Evolutionary conservation across 37 sponge, comb jelly and placozoan species (phyloP).

Genomic region (Halisarca cf. caerulea): DNA sequence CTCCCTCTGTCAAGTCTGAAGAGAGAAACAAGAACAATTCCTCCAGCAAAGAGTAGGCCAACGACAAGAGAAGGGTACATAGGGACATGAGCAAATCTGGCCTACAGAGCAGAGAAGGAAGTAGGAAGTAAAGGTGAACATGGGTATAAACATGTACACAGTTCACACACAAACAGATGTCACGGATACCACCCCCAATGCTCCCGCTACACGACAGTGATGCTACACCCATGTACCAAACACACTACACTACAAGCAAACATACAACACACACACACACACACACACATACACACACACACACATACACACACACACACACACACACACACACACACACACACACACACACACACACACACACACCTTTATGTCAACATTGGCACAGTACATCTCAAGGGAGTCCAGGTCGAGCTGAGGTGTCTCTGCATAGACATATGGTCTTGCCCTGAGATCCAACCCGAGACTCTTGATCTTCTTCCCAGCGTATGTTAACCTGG

Average conservation of each 20-base stretch:
- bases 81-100: conserved; percentile 55
- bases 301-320: not conserved
- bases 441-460: conserved; percentile 63
- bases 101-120: conserved; percentile 44
- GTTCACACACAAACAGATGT: not conserved
- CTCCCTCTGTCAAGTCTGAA: too few species aligned
- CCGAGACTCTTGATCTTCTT: conserved; percentile 39
- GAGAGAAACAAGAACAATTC: not conserved
- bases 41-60: conserved; percentile 37
- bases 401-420: conserved; percentile 79
- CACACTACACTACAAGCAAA: not conserved
- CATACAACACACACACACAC: not conserved
- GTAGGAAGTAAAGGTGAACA: not conserved
- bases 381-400: conserved; percentile 48
- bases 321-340: not conserved
- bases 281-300: conserved; percentile 31
- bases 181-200: not conserved
- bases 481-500: conserved; percentile 59
- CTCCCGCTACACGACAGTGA: not conserved
- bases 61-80: conserved; percentile 68
- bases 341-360: not conserved
- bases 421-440: conserved; percentile 74
- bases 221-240: not conserved
- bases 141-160: not conserved
- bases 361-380: conserved; percentile 36